These are phyloP conservation scores for Charina bottae DNA, from an alignment of 2,113 vertebrate species.

Conservation along the genomic window DNA sequence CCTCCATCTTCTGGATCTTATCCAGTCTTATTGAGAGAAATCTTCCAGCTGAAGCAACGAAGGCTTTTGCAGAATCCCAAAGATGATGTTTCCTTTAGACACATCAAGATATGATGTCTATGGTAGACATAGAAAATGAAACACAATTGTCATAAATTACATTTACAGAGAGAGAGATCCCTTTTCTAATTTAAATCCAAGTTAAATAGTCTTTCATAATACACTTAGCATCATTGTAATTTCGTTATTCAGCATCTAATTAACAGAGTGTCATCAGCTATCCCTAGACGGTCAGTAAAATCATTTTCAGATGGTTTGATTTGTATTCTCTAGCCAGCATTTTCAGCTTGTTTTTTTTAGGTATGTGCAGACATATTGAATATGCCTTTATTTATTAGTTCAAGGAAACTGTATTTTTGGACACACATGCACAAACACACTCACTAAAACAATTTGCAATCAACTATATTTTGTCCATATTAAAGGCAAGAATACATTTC, in stretches of 20 bases:
- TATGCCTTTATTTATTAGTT: neutral
- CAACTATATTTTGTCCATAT: neutral
- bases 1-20: neutral
- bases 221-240: constrained; percentile 4
- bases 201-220: constrained; percentile 2
- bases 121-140: neutral
- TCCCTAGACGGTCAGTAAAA: neutral
- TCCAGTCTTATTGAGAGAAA: neutral
- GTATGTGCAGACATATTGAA: neutral
- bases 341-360: neutral
- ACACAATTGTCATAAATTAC: neutral
- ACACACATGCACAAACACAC: neutral
- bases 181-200: constrained; percentile 13
- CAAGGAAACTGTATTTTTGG: neutral
- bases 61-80: neutral
- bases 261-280: constrained; percentile 13
- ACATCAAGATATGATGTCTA: neutral
- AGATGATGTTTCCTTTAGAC: neutral
- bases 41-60: neutral
- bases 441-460: neutral
- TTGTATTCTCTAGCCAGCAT: neutral
- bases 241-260: constrained; percentile 2
- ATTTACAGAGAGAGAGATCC: neutral
- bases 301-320: neutral
- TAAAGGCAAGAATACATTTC: neutral